These are phyloP conservation scores for Mythimna pallens DNA, from an alignment of 2,888 invertebrate species.

Conservation along the genomic window DNA sequence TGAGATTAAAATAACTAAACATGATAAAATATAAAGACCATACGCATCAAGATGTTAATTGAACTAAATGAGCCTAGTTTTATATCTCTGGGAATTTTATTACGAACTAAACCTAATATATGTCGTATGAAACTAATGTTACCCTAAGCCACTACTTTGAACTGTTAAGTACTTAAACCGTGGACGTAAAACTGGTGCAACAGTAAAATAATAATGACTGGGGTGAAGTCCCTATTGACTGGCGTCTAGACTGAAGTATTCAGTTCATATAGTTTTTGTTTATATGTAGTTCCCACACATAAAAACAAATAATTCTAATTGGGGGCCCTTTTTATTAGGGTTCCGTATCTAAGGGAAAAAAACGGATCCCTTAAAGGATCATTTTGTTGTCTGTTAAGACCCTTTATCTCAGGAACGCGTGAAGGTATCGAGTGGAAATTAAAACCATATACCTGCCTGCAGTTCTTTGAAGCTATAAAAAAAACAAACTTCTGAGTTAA, in stretches of 20 bases:
- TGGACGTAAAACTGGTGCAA: conserved; percentile 29
- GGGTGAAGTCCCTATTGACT: neutral
- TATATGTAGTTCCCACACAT: neutral
- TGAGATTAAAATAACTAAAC: neutral
- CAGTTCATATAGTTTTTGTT: neutral
- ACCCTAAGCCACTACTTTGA: conserved; percentile 1
- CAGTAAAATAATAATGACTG: conserved; percentile 33
- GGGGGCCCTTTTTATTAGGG: too few relatives aligned
- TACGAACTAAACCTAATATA: conserved; percentile 19
- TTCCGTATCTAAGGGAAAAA: too few relatives aligned
- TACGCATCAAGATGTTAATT: neutral
- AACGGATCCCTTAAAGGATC: too few relatives aligned
- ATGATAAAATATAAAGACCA: neutral
- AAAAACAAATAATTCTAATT: too few relatives aligned
- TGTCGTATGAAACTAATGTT: conserved; percentile 33
- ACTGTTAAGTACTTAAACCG: conserved; percentile 9
- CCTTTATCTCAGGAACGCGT: too few relatives aligned
- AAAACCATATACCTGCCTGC: too few relatives aligned
- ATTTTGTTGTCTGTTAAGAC: too few relatives aligned
- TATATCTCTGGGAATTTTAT: conserved; percentile 7
- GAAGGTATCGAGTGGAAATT: too few relatives aligned
- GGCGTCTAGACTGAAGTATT: conserved; percentile 32
- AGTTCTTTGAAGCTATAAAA: too few relatives aligned
- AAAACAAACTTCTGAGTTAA: too few relatives aligned
- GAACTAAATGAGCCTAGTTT: conserved; percentile 6